Evolutionary conservation across 2,113 vertebrate species (phyloP).

Genomic region (Polyodon spathula): DNA sequence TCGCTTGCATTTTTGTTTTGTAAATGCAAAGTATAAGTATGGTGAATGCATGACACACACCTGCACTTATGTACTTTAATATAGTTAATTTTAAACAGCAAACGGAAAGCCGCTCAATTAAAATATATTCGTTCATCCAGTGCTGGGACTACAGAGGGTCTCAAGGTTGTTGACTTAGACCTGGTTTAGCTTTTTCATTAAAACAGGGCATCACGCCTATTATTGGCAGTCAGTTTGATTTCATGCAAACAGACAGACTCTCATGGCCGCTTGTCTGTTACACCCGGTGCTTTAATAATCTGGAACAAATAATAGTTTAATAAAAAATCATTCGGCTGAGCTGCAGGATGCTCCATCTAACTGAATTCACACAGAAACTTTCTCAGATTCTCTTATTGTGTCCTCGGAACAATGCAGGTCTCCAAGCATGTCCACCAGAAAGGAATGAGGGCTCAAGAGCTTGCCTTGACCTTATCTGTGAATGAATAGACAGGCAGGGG

Average conservation of each 20-base stretch:
- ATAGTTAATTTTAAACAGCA: background rate
- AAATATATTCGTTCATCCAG: too few species aligned
- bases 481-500: background rate
- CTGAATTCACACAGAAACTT: background rate
- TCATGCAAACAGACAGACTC: background rate
- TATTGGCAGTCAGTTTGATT: constrained; percentile 7
- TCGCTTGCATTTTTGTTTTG: too few species aligned
- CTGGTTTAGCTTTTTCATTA: background rate
- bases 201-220: background rate
- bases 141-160: too few species aligned
- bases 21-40: too few species aligned
- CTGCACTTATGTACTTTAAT: background rate
- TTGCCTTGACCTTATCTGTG: background rate
- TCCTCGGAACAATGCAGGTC: background rate
- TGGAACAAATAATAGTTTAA: background rate
- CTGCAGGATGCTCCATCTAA: background rate
- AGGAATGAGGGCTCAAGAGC: background rate
- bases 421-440: constrained; percentile 10
- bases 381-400: background rate
- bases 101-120: background rate
- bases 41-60: too few species aligned
- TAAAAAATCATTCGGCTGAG: background rate
- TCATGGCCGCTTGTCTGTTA: too few species aligned
- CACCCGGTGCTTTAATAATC: background rate
- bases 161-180: background rate